Percentiles rank a stretch among this genome's conserved stretches.
Conservation (phyloP, 2,888 invertebrate species). For the Oegoconia quadripuncta region DNA sequence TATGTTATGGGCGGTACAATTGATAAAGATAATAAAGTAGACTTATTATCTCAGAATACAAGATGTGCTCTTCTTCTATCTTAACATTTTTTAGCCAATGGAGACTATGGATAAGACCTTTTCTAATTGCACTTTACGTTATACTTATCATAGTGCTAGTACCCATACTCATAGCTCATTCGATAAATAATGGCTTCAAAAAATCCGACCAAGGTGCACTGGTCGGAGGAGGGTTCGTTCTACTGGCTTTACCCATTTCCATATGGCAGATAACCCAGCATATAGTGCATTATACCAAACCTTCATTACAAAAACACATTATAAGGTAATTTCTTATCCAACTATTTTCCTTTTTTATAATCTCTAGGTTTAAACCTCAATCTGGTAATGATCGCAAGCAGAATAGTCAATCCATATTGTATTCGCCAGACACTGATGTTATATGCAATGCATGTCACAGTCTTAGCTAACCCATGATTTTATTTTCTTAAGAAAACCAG, state of each 20-base stretch:
- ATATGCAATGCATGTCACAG: too few species aligned
- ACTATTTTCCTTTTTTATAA: too few species aligned
- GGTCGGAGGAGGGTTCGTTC: constrained; percentile 94
- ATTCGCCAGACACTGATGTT: too few species aligned
- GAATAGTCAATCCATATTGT: too few species aligned
- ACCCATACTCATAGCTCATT: constrained; percentile 89
- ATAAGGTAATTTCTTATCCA: constrained; percentile 84
- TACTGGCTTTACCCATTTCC: constrained; percentile 93
- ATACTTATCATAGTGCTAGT: constrained; percentile 90
- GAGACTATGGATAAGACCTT: constrained; percentile 94
- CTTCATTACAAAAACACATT: constrained; percentile 94
- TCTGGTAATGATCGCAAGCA: too few species aligned
- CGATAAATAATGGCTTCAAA: constrained; percentile 87
- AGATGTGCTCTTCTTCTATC: constrained; percentile 63
- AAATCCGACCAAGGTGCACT: constrained; percentile 89
- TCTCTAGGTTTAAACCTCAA: too few species aligned
- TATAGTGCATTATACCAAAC: constrained; percentile 94
- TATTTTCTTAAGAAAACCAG: too few species aligned
- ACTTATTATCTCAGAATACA: constrained; percentile 16
- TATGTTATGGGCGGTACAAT: constrained; percentile 28
- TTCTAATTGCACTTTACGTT: constrained; percentile 88
- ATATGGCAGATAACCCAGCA: constrained; percentile 97
- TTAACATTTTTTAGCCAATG: constrained; percentile 78
- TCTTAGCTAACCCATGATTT: too few species aligned
- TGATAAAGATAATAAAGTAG: constrained; percentile 14